These are phyloP conservation scores for Eumaeus atala DNA, from an alignment of 1,140 invertebrate species.

Conservation along the genomic window DNA sequence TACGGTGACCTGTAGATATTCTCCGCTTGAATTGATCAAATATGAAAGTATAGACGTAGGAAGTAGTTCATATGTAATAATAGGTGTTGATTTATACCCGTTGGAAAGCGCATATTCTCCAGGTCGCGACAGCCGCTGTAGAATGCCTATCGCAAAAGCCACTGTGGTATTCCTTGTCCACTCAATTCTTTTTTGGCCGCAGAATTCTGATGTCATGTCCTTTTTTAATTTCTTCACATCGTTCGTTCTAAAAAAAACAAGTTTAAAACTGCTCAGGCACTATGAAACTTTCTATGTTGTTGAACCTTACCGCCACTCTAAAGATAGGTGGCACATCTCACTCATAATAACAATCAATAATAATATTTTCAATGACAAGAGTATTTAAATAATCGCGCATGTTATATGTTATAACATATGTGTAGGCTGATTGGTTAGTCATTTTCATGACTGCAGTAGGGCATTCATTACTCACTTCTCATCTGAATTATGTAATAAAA, in stretches of 20 bases:
- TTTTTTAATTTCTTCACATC: constrained; percentile 17
- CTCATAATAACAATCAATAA: too few relatives aligned
- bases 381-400: too few relatives aligned
- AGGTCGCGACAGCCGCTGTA: constrained; percentile 47
- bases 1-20: too few relatives aligned
- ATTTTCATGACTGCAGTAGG: too few relatives aligned
- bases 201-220: constrained; percentile 43
- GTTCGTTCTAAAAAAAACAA: not conserved
- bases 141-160: constrained; percentile 54
- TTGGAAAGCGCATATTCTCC: constrained; percentile 46
- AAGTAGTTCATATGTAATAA: too few relatives aligned
- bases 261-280: not conserved
- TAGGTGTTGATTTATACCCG: constrained; percentile 29
- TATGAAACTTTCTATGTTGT: not conserved
- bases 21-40: too few relatives aligned
- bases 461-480: too few relatives aligned
- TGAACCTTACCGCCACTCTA: not conserved
- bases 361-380: too few relatives aligned
- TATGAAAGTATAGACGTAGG: too few relatives aligned
- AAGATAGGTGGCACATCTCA: not conserved
- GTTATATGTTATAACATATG: too few relatives aligned
- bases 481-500: too few relatives aligned
- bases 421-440: too few relatives aligned
- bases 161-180: constrained; percentile 61
- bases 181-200: constrained; percentile 42